A percentile compares a stretch with the other conserved stretches of the same genome.
Evolutionary conservation across 2,797 vertebrate genomes (phyloP).

Genomic region (Eremophila alpestris): DNA sequence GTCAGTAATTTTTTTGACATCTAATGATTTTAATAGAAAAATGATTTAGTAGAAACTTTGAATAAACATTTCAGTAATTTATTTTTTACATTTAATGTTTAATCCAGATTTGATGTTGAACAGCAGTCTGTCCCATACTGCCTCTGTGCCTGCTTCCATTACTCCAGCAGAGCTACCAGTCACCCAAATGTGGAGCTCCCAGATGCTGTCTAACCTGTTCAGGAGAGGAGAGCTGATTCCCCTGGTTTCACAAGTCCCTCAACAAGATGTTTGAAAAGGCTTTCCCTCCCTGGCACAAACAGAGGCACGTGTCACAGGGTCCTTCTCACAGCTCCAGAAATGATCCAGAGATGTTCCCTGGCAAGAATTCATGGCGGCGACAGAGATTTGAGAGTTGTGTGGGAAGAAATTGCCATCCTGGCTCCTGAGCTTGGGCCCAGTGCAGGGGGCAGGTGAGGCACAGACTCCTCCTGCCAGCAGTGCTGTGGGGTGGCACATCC

Average conservation of each 20-base stretch:
- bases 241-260: accelerated
- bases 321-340: background rate
- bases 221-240: background rate
- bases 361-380: accelerated
- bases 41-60: background rate
- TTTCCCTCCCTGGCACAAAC: background rate
- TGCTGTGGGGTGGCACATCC: accelerated
- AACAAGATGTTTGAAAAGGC: background rate
- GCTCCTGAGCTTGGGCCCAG: background rate
- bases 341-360: background rate
- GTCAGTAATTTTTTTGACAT: background rate
- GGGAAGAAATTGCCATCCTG: background rate
- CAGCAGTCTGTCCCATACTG: background rate
- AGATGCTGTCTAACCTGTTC: background rate
- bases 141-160: background rate
- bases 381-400: background rate
- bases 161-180: background rate
- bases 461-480: accelerated
- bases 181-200: background rate
- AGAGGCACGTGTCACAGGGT: background rate
- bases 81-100: background rate
- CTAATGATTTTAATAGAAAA: background rate
- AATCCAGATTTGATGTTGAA: background rate
- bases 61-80: background rate
- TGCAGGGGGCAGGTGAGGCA: background rate